Percentiles rank a stretch among this genome's conserved stretches.
These are phyloP conservation scores for Spodoptera exigua DNA, from an alignment of 2,888 invertebrate genomes.

Conservation along the genomic window DNA sequence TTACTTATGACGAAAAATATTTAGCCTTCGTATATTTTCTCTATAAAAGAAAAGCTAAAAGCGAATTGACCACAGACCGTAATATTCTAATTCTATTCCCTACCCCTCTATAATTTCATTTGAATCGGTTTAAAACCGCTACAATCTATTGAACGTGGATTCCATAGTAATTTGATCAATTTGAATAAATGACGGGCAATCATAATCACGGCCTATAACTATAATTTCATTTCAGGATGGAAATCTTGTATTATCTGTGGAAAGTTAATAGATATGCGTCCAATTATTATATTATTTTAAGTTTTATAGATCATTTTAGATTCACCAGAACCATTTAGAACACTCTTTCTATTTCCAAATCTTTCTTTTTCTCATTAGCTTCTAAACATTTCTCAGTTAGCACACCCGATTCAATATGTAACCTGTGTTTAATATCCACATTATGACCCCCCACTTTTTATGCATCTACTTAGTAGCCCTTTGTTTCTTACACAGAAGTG, in stretches of 20 bases:
- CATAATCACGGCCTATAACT: conserved; percentile 64
- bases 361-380: conserved; percentile 65
- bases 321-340: conserved; percentile 53
- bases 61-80: conserved; percentile 26
- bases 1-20: conserved; percentile 18
- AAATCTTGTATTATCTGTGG: conserved; percentile 56
- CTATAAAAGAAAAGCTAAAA: conserved; percentile 2
- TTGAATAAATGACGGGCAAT: conserved; percentile 72
- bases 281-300: conserved; percentile 9
- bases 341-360: conserved; percentile 61
- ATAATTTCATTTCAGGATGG: conserved; percentile 64
- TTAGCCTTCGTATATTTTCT: not conserved
- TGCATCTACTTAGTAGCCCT: conserved; percentile 66
- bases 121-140: conserved; percentile 47
- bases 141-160: conserved; percentile 60
- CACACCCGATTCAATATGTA: conserved; percentile 69
- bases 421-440: conserved; percentile 69
- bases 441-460: conserved; percentile 67
- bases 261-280: conserved; percentile 20
- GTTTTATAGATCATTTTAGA: no score
- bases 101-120: conserved; percentile 52
- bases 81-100: conserved; percentile 48
- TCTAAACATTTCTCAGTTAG: conserved; percentile 73
- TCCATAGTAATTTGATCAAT: conserved; percentile 74
- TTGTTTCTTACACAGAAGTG: conserved; percentile 70